A percentile compares a stretch with the other conserved stretches of the same genome.
Conservation (phyloP, 2,888 invertebrate genomes). For the Drosophila percnosoma region DNA sequence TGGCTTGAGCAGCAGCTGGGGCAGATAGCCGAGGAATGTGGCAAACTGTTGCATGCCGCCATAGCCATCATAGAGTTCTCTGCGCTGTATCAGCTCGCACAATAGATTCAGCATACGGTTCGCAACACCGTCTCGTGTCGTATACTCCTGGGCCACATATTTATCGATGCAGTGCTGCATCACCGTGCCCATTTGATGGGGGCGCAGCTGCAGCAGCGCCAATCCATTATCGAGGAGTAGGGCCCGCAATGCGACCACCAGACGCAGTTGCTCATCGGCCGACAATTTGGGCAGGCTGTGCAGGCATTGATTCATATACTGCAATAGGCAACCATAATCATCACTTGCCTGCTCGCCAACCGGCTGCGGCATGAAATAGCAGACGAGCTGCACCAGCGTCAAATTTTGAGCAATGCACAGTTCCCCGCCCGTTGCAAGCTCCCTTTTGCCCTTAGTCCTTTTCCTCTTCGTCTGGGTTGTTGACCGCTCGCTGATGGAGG, state of each 20-base stretch:
- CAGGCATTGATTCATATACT: constrained; percentile 43
- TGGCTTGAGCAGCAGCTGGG: constrained; percentile 86
- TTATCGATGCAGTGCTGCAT: constrained; percentile 71
- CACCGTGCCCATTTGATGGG: constrained; percentile 73
- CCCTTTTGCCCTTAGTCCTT: constrained; percentile 26
- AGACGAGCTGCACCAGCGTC: constrained; percentile 86
- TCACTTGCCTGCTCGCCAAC: constrained; percentile 29
- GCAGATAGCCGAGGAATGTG: constrained; percentile 86
- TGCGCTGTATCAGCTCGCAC: constrained; percentile 85
- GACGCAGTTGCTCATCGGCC: constrained; percentile 61
- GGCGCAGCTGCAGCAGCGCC: constrained; percentile 52
- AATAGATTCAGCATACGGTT: constrained; percentile 85
- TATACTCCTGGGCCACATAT: constrained; percentile 70
- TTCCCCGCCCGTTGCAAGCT: constrained; percentile 70
- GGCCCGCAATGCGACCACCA: constrained; percentile 73
- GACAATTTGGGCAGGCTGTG: constrained; percentile 41
- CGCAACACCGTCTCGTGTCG: constrained; percentile 78
- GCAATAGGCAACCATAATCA: constrained; percentile 46
- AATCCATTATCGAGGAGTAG: constrained; percentile 71
- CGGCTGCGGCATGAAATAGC: constrained; percentile 80
- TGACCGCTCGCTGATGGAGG: not conserved
- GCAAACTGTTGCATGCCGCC: constrained; percentile 84
- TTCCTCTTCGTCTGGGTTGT: not conserved
- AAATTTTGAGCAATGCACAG: constrained; percentile 87
- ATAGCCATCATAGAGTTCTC: constrained; percentile 80